Conservation (phyloP, 64 coral and sea anemone genomes). For the Platygyra sinensis region DNA sequence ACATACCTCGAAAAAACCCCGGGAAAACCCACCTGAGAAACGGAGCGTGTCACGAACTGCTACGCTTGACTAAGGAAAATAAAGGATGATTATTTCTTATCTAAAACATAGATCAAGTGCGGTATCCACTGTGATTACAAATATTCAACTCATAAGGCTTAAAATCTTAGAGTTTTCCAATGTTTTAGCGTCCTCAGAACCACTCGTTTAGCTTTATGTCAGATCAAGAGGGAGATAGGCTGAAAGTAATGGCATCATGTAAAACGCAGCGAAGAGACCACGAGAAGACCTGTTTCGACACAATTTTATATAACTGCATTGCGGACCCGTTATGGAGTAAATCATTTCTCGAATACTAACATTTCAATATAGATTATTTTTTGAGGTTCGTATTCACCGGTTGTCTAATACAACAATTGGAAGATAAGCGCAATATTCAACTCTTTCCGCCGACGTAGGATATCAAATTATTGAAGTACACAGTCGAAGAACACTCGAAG, state of each 20-base stretch:
- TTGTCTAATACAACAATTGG: background rate
- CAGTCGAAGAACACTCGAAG: background rate
- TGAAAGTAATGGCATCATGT: background rate
- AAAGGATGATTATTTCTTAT: background rate
- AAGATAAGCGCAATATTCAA: background rate
- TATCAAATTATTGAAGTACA: background rate
- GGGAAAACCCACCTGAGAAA: constrained; percentile 2
- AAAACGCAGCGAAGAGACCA: no score
- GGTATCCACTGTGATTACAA: background rate
- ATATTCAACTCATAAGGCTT: no score
- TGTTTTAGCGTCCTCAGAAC: no score
- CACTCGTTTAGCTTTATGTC: no score
- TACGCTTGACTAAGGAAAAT: background rate
- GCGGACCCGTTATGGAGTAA: no score
- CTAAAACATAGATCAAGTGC: background rate
- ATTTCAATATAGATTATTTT: background rate
- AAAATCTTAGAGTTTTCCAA: no score
- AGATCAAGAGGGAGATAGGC: background rate
- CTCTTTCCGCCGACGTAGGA: background rate
- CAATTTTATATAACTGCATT: no score
- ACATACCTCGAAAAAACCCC: background rate
- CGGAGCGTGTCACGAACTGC: background rate
- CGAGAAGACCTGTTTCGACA: no score
- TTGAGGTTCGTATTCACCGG: background rate
- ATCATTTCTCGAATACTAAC: background rate